phyloP scores from a whole-genome alignment of 2,113 vertebrate genomes.

The Psophia crepitans region DNA sequence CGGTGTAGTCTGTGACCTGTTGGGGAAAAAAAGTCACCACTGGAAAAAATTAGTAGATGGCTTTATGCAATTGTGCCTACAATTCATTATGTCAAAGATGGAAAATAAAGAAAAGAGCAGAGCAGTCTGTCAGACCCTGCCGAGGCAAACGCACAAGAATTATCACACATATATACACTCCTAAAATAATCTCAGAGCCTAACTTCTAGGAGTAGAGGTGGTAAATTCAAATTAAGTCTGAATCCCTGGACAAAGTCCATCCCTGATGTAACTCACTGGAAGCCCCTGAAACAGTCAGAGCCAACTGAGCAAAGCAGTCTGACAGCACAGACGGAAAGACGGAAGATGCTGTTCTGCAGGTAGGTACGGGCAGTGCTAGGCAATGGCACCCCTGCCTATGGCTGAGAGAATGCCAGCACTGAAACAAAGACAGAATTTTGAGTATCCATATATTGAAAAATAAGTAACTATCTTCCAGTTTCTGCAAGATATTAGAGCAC shows the following conservation, averaged over 20 bases:
- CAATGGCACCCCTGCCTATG: not conserved
- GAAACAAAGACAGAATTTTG: not conserved
- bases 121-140: not conserved
- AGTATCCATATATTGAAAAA: not conserved
- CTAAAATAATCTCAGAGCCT: not conserved
- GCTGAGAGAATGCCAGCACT: not conserved
- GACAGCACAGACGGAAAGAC: not conserved
- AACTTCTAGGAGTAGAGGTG: not conserved
- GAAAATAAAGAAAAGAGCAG: constrained; percentile 46
- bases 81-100: constrained; percentile 42
- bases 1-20: constrained; percentile 28
- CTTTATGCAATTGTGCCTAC: constrained; percentile 33
- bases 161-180: not conserved
- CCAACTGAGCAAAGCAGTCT: not conserved
- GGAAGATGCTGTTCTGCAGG: not conserved
- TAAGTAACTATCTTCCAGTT: not conserved
- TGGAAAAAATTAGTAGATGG: constrained; percentile 62
- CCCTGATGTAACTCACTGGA: not conserved
- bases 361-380: not conserved
- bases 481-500: not conserved
- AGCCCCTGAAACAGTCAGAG: not conserved
- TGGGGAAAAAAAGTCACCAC: not conserved
- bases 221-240: not conserved
- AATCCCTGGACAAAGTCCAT: not conserved
- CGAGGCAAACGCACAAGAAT: constrained; percentile 1